phyloP scores from a whole-genome alignment of 1,140 invertebrate genomes.

The Drosophila tropicalis region DNA sequence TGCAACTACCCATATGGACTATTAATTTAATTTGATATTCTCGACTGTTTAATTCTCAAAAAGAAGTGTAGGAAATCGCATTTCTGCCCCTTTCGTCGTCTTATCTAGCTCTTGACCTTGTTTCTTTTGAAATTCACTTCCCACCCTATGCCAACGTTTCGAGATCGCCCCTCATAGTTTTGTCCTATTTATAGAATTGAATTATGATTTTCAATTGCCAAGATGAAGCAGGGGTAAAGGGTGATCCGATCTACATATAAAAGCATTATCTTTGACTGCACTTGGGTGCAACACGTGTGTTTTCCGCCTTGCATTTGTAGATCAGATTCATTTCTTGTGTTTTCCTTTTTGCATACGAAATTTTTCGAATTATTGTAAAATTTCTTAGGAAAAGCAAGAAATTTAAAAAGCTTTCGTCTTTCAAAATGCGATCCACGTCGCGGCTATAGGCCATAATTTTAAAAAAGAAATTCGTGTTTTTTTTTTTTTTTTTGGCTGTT shows the following conservation, averaged over 20 bases:
- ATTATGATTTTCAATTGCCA: slow-evolving; percentile 47
- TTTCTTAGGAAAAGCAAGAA: slow-evolving; percentile 61
- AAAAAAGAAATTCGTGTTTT: slow-evolving; percentile 54
- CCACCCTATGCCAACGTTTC: slow-evolving; percentile 17
- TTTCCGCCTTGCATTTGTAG: slow-evolving; percentile 18
- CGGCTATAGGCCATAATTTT: slow-evolving; percentile 67
- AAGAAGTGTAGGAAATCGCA: not conserved
- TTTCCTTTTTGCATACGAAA: slow-evolving; percentile 62
- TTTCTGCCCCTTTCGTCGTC: not conserved
- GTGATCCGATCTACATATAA: slow-evolving; percentile 53
- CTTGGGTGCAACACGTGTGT: slow-evolving; percentile 44
- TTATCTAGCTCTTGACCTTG: slow-evolving; percentile 45
- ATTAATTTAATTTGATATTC: not conserved
- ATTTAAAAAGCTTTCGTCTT: slow-evolving; percentile 52
- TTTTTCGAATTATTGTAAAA: slow-evolving; percentile 55
- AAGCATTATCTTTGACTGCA: slow-evolving; percentile 56
- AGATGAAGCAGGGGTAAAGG: slow-evolving; percentile 22
- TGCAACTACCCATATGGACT: not conserved
- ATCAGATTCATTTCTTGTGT: slow-evolving; percentile 13
- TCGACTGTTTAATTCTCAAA: not conserved
- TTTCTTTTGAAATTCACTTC: slow-evolving; percentile 34
- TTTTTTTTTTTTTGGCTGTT: slow-evolving; percentile 41
- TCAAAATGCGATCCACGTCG: slow-evolving; percentile 56
- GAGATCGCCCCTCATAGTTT: not conserved
- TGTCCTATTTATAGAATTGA: slow-evolving; percentile 41